Conservation (phyloP, 2,113 vertebrate genomes). For the Apeltes quadracus region DNA sequence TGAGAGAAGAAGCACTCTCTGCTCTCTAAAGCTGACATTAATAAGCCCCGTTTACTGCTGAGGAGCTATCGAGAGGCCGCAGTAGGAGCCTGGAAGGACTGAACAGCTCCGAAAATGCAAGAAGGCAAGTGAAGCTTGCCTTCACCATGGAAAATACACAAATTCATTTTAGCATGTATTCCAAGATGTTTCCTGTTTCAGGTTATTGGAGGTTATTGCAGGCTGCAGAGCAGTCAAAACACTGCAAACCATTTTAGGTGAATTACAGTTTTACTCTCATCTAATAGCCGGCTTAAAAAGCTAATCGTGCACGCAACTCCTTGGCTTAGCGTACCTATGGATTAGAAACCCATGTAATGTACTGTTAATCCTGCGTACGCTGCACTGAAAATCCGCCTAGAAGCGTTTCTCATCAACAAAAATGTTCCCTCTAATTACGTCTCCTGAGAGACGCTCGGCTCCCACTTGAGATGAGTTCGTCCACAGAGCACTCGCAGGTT, state of each 20-base stretch:
- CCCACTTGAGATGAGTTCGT: constrained; percentile 48
- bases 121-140: constrained; percentile 10
- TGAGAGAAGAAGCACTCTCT: constrained; percentile 22
- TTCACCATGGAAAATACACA: constrained; percentile 32
- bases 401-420: constrained; percentile 66
- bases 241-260: constrained; percentile 56
- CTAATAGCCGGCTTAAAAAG: constrained; percentile 68
- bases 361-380: constrained; percentile 71
- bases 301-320: constrained; percentile 73
- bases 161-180: constrained; percentile 21
- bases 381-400: constrained; percentile 50
- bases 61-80: constrained; percentile 37
- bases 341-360: constrained; percentile 72
- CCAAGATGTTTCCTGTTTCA: constrained; percentile 22
- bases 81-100: constrained; percentile 7
- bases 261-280: constrained; percentile 67
- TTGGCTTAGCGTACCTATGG: constrained; percentile 61
- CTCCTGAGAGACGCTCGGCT: constrained; percentile 60
- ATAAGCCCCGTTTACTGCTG: constrained; percentile 47
- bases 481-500: constrained; percentile 17
- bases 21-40: constrained; percentile 49
- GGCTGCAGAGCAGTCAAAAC: constrained; percentile 48
- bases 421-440: constrained; percentile 66
- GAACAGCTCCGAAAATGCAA: constrained; percentile 20
- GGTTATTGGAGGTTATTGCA: constrained; percentile 26